Evolutionary conservation across 2,888 invertebrate species (phyloP), one percentile per base, ranked within the genome.

Genomic region (Torymus tubicola): DNA sequence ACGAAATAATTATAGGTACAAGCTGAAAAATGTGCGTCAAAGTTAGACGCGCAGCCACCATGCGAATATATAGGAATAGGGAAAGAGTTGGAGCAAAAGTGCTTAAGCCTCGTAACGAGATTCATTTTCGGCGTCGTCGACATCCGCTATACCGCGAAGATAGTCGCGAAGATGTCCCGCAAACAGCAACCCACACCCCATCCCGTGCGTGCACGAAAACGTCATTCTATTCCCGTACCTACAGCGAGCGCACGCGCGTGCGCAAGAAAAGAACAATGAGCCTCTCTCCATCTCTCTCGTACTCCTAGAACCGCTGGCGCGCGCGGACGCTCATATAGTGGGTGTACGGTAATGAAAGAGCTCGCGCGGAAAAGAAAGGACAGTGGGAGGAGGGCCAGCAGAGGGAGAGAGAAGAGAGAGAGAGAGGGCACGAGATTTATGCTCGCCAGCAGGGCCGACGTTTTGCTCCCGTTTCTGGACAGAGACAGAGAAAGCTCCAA

Each of bases 241-340:
- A 21, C 53, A 31, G 31, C 14, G 31, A 52, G 16, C 31, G 12
- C 81, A 84, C 85, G 83, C 85, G 85, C 85, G 85, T 85, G 85
- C 84, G 55, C 3, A 16, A 87, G 87, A 85, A 85, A 90, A 89
- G 90, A 90, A 90, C 90, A 90, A 90, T 90, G 90, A 89, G 87
- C 86, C 85, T 86, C 86, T 85, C 78, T 83, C 24, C 60, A 13
- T 61, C 58, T 60, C 65, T 60, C 53, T 71, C 55, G 5, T 42
- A 24, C 63, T 31, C 11, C 31, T 58, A 16, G 12, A 13, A 50
- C 14, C 0, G n/a, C n/a, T 42, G 1, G 14, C 0, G 71, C 50
- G 12, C 18, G 52, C 60, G 18, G 16, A 11, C 16, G 24, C 53
- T 13, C 84, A 72, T 84, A 78, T 86, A 85, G 87, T 87, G 88